Percentiles rank a stretch among this genome's conserved stretches.
Evolutionary conservation across 2,797 vertebrate species (phyloP).

Genomic region (Muraenolepis orangiensis): DNA sequence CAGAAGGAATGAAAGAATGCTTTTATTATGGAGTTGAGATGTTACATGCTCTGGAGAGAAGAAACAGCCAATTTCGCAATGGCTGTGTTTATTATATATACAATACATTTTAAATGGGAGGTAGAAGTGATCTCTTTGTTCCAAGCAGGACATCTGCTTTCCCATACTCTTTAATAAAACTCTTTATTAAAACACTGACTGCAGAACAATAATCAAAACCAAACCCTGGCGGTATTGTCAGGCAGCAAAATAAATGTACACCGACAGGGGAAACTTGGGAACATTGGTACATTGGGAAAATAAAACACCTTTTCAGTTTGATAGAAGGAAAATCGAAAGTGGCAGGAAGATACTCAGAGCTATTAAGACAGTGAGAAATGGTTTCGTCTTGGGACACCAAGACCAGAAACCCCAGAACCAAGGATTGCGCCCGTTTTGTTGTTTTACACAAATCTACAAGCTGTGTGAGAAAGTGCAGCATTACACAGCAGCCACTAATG

Average conservation of each 20-base stretch:
- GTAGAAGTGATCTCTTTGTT: conserved; percentile 6
- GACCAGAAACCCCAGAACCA: not conserved
- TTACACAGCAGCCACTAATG: conserved; percentile 24
- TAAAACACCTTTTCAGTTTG: not conserved
- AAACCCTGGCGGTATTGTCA: conserved; percentile 12
- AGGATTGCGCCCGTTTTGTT: not conserved
- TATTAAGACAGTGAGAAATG: conserved; percentile 3
- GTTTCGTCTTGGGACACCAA: conserved; percentile 2
- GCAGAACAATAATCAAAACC: not conserved
- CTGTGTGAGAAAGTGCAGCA: conserved; percentile 36
- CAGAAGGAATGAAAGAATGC: too few species aligned
- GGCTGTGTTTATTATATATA: not conserved
- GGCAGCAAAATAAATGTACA: not conserved
- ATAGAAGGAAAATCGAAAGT: not conserved
- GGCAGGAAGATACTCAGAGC: not conserved
- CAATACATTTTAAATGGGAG: conserved; percentile 10
- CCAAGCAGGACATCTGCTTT: conserved; percentile 12
- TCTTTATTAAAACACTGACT: too few species aligned
- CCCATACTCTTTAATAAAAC: conserved; percentile 19
- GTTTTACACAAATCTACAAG: conserved; percentile 12
- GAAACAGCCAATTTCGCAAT: too few species aligned
- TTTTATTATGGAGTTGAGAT: too few species aligned
- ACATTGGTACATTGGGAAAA: conserved; percentile 7
- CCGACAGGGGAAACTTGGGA: conserved; percentile 5
- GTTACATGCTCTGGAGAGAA: too few species aligned